Evolutionary conservation across 2,797 vertebrate genomes (phyloP).

Genomic region (Gymnocypris eckloni): DNA sequence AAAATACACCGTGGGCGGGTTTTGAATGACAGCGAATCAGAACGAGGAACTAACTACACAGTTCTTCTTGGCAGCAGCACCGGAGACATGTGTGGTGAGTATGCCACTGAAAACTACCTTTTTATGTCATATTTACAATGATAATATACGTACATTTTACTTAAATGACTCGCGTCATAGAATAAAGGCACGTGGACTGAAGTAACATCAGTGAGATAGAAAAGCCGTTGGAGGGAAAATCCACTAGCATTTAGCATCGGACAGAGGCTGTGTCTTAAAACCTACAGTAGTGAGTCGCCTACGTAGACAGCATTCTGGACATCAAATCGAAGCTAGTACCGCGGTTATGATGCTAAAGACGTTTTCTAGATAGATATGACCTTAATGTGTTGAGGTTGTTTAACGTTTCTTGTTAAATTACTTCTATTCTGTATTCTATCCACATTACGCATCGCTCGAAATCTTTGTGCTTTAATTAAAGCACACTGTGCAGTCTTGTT

Average conservation of each 20-base stretch:
- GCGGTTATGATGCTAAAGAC: neutral
- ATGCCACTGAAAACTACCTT: neutral
- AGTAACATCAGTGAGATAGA: neutral
- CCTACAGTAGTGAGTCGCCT: neutral
- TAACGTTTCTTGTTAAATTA: neutral
- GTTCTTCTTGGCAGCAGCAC: conserved; percentile 58
- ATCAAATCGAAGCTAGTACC: neutral
- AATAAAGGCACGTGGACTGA: neutral
- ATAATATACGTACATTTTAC: neutral
- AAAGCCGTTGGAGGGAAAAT: neutral
- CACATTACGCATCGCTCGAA: neutral
- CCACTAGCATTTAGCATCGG: conserved; percentile 40
- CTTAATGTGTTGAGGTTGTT: neutral
- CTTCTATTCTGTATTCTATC: neutral
- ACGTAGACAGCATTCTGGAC: neutral
- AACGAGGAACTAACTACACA: conserved; percentile 62
- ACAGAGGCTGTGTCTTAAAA: neutral
- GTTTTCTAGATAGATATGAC: neutral
- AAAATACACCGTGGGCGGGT: conserved; percentile 51
- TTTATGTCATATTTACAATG: neutral
- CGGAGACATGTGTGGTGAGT: conserved; percentile 84
- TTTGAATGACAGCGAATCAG: conserved; percentile 61
- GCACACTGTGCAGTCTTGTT: neutral
- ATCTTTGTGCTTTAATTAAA: neutral
- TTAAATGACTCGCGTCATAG: neutral